phyloP scores from a whole-genome alignment of 2,113 vertebrate species.

The Crotalus helleri region DNA sequence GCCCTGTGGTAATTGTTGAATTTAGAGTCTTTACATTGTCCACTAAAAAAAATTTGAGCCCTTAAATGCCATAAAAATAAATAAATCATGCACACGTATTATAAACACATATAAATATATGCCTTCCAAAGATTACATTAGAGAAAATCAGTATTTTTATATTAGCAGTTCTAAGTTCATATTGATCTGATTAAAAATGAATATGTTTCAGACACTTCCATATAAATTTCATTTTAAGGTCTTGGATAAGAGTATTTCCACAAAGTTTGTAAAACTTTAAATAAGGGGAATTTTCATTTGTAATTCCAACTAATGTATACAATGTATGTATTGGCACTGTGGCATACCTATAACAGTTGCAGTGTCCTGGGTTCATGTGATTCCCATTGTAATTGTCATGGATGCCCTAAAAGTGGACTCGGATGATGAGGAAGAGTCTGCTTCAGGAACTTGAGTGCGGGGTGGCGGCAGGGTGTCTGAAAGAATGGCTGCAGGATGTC shows the following conservation, averaged over 20 bases:
- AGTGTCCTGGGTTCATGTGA: no score
- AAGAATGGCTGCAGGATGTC: no score
- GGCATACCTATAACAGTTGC: background rate
- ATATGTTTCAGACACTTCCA: background rate
- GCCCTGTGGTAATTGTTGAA: slow-evolving; percentile 17
- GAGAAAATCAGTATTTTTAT: background rate
- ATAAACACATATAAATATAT: background rate
- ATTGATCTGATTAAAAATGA: background rate
- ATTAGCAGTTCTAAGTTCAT: background rate
- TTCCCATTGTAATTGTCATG: no score
- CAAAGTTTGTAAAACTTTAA: background rate
- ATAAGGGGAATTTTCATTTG: background rate
- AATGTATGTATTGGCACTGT: background rate
- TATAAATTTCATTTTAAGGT: background rate
- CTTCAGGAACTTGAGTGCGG: no score
- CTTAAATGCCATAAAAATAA: background rate
- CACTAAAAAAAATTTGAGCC: background rate
- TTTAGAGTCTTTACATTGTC: background rate
- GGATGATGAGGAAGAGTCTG: no score
- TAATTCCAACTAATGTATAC: background rate
- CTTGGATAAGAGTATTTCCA: background rate
- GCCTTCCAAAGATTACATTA: background rate
- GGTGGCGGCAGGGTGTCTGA: no score
- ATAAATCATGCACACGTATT: background rate
- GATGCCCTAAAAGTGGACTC: no score